phyloP scores from a whole-genome alignment of 2,113 vertebrate genomes.

The rat (Rattus norvegicus) region GRCr8 NC_086027.1:75293001-75293500 shows the following conservation, averaged over 20 bases:
- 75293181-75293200: background rate
- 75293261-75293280: background rate
- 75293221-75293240: background rate
- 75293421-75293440: background rate
- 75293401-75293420: background rate
- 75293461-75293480: background rate
- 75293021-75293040: background rate
- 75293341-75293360: background rate
- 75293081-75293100: background rate
- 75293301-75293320: background rate
- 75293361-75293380: background rate
- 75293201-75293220: background rate
- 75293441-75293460: background rate
- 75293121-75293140: background rate
- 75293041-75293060: background rate
- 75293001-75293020: background rate
- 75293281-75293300: background rate
- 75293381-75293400: background rate
- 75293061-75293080: background rate
- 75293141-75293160: background rate
- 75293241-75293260: background rate
- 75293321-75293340: background rate
- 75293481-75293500: background rate
- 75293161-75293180: background rate
- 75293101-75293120: background rate